A percentile compares a stretch with the other conserved stretches of the same genome.
These are phyloP conservation scores for Australoheros facetus DNA, from an alignment of 2,797 vertebrate species.

Conservation along the genomic window DNA sequence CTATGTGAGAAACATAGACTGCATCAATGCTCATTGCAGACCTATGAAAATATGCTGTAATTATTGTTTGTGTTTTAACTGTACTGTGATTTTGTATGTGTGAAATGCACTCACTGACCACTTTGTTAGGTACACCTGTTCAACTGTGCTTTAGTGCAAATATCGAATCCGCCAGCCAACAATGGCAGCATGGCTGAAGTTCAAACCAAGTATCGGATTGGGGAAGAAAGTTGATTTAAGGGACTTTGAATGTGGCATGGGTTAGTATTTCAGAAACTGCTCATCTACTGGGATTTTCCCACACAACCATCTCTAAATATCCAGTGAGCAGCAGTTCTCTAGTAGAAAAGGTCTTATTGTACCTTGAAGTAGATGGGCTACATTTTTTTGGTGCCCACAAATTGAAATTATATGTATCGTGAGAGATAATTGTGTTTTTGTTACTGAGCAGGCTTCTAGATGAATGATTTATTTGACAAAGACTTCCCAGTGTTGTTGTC, in stretches of 20 bases:
- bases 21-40: not conserved
- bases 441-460: conserved; percentile 14
- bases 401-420: not conserved
- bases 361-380: not conserved
- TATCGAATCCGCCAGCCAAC: not conserved
- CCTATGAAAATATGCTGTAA: not conserved
- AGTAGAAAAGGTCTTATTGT: not conserved
- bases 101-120: not conserved
- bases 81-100: not conserved
- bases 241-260: not conserved
- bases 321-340: not conserved
- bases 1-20: not conserved
- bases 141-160: not conserved
- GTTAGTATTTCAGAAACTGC: not conserved
- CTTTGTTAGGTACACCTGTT: not conserved
- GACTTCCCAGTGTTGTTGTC: conserved; percentile 10
- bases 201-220: not conserved
- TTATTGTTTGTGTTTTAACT: not conserved
- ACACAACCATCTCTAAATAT: not conserved
- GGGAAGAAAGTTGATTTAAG: not conserved
- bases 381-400: conserved; percentile 7
- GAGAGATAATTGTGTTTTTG: conserved; percentile 28
- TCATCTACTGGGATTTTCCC: not conserved
- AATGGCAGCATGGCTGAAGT: not conserved
- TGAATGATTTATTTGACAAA: conserved; percentile 31